Evolutionary conservation across 2,888 invertebrate species (phyloP).

Genomic region (Drosophila stalkeri): DNA sequence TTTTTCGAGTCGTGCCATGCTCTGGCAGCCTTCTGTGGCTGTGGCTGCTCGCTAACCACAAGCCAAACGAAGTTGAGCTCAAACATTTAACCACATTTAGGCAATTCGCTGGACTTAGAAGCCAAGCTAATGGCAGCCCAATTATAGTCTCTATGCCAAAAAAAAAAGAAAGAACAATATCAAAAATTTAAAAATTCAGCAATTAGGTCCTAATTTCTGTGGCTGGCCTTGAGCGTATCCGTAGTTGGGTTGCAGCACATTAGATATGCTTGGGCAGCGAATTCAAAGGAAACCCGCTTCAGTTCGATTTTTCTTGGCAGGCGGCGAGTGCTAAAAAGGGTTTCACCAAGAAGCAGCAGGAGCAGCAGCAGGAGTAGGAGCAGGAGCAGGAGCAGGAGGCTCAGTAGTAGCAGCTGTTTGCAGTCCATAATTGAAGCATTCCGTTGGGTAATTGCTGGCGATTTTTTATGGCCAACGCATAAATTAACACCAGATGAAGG

Average conservation of each 20-base stretch:
- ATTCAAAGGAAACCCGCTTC: slow-evolving; percentile 48
- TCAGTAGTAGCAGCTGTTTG: slow-evolving; percentile 70
- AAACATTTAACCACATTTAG: slow-evolving; percentile 8
- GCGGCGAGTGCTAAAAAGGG: slow-evolving; percentile 72
- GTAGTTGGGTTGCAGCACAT: slow-evolving; percentile 26
- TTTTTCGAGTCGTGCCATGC: not conserved
- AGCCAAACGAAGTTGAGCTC: not conserved
- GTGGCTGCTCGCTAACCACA: not conserved
- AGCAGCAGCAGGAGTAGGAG: slow-evolving; percentile 35
- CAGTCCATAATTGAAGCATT: slow-evolving; percentile 78
- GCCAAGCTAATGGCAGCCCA: slow-evolving; percentile 11
- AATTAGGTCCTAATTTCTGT: slow-evolving; percentile 26
- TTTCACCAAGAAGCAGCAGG: slow-evolving; percentile 46
- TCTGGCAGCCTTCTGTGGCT: not conserved
- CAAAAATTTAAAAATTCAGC: slow-evolving; percentile 10
- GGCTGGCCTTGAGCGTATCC: slow-evolving; percentile 30
- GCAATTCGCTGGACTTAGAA: slow-evolving; percentile 1
- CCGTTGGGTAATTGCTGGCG: slow-evolving; percentile 75
- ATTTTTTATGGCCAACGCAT: slow-evolving; percentile 74
- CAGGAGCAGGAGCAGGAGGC: slow-evolving; percentile 17
- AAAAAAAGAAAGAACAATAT: slow-evolving; percentile 2
- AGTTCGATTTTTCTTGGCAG: slow-evolving; percentile 14
- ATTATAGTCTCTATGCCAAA: slow-evolving; percentile 25
- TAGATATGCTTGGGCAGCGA: slow-evolving; percentile 48
- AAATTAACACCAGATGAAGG: slow-evolving; percentile 74